Percentiles rank a stretch among this genome's conserved stretches.
Evolutionary conservation across 2,888 invertebrate genomes (phyloP).

Genomic region (Chesias legatella): DNA sequence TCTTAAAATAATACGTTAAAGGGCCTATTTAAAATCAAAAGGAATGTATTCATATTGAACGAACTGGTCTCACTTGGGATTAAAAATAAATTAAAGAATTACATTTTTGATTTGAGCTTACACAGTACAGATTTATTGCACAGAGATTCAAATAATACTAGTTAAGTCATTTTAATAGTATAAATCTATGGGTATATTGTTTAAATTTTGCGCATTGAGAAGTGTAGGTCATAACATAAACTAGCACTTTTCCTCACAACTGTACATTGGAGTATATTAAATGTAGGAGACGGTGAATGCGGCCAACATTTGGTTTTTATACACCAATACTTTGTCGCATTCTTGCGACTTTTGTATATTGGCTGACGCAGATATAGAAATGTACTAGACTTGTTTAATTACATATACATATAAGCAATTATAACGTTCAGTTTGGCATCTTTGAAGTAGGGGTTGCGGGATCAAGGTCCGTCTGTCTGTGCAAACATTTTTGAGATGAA

Average conservation of each 20-base stretch:
- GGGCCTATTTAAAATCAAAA: too few species aligned
- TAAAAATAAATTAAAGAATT: too few species aligned
- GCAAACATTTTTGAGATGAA: too few species aligned
- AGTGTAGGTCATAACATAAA: constrained; percentile 1
- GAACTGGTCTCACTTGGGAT: too few species aligned
- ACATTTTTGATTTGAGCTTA: too few species aligned
- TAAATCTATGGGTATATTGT: background rate
- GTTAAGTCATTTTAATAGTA: background rate
- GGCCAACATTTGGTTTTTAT: constrained; percentile 78
- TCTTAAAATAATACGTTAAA: too few species aligned
- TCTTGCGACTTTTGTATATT: constrained; percentile 75
- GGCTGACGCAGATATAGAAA: constrained; percentile 39
- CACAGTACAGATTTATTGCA: too few species aligned
- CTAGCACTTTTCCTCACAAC: constrained; percentile 40
- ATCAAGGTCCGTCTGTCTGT: too few species aligned
- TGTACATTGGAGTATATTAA: constrained; percentile 53
- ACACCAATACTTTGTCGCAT: constrained; percentile 79
- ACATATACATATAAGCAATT: constrained; percentile 37
- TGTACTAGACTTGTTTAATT: constrained; percentile 4
- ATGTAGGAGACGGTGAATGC: constrained; percentile 62
- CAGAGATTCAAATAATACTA: background rate
- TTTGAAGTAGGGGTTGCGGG: too few species aligned
- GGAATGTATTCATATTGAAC: too few species aligned
- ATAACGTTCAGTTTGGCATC: too few species aligned
- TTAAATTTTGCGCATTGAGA: background rate